Percentiles rank a stretch among this genome's conserved stretches.
Evolutionary conservation across 2,113 vertebrate species (phyloP).

Genomic region (Sceloporus undulatus): DNA sequence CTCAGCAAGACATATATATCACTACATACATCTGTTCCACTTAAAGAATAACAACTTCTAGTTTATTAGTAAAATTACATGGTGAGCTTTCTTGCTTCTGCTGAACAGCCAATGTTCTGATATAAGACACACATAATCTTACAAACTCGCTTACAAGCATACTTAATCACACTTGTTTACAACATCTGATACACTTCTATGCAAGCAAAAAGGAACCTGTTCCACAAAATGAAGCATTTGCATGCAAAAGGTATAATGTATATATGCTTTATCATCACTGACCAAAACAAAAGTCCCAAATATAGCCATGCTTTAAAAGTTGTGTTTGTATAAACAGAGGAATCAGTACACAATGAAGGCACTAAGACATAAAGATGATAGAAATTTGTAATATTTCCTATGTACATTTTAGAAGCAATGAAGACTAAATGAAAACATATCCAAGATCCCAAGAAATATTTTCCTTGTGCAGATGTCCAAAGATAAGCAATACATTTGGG

Average conservation of each 20-base stretch:
- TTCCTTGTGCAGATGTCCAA: background rate
- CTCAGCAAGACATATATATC: constrained; percentile 25
- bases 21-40: background rate
- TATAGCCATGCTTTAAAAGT: background rate
- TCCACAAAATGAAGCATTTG: background rate
- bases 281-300: background rate
- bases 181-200: background rate
- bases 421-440: background rate
- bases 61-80: constrained; percentile 20
- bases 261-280: background rate
- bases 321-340: background rate
- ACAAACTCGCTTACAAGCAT: constrained; percentile 26
- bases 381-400: background rate
- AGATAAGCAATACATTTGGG: constrained; percentile 24
- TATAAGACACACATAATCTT: constrained; percentile 22
- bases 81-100: background rate
- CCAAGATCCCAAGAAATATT: background rate
- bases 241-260: background rate
- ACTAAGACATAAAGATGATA: background rate
- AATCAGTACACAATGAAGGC: background rate
- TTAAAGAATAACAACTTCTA: constrained; percentile 33
- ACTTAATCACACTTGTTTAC: background rate
- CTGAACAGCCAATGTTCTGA: constrained; percentile 25
- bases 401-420: background rate
- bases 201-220: background rate